A percentile compares a stretch with the other conserved stretches of the same genome.
These are phyloP conservation scores for Campoplex nolae DNA, from an alignment of 2,888 invertebrate species.

Conservation along the genomic window DNA sequence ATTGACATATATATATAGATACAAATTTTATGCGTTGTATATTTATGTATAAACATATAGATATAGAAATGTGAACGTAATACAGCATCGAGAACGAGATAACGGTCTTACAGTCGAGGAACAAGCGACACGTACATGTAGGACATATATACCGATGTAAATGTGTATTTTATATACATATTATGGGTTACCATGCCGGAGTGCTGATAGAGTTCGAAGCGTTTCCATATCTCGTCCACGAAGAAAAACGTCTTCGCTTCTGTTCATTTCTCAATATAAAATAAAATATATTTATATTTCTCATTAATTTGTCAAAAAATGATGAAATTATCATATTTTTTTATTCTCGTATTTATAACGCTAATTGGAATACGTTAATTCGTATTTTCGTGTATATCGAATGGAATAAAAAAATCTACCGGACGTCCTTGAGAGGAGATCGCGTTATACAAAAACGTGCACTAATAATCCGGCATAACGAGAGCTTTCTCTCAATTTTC, in stretches of 20 bases:
- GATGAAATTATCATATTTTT: background rate
- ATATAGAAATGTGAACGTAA: constrained; percentile 31
- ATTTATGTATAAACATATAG: constrained; percentile 5
- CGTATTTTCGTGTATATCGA: background rate
- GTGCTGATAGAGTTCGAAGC: constrained; percentile 43
- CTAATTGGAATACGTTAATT: background rate
- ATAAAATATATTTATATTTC: background rate
- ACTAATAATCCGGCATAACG: background rate
- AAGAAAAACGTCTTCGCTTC: constrained; percentile 10
- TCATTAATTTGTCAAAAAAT: background rate
- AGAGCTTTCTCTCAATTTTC: constrained; percentile 19
- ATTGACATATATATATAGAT: background rate
- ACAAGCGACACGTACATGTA: constrained; percentile 40
- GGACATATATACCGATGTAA: background rate
- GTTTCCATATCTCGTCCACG: constrained; percentile 25
- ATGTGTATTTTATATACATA: constrained; percentile 17
- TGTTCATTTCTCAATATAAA: background rate
- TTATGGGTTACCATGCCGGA: constrained; percentile 67
- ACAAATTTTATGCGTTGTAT: background rate
- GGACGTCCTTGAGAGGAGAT: background rate
- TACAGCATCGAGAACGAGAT: constrained; percentile 52
- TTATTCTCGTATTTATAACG: background rate
- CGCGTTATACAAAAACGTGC: background rate
- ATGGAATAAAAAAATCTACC: background rate
- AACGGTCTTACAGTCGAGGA: constrained; percentile 55